phyloP scores from a whole-genome alignment of 1,140 invertebrate genomes.

The Oncopeltus fasciatus region DNA sequence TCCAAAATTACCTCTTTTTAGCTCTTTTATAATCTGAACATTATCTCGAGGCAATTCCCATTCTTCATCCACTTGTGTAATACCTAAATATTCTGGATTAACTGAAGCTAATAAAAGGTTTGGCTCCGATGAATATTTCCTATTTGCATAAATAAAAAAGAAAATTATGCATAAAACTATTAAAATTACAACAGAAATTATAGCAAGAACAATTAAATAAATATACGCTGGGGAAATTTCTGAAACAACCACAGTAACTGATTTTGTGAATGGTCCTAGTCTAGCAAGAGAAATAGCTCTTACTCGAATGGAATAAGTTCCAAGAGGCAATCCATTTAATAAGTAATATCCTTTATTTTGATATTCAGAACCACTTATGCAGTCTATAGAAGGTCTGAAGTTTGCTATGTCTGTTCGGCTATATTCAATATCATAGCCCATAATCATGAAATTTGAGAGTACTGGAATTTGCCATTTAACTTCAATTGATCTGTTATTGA shows the following conservation, averaged over 20 bases:
- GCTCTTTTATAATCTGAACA: conserved; percentile 58
- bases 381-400: conserved; percentile 26
- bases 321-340: not conserved
- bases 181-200: conserved; percentile 10
- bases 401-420: conserved; percentile 15
- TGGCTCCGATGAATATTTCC: conserved; percentile 7
- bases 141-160: conserved; percentile 18
- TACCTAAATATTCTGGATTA: conserved; percentile 23
- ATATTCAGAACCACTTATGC: conserved; percentile 6
- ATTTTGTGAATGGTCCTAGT: conserved; percentile 17
- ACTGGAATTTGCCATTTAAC: conserved; percentile 34
- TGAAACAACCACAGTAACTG: conserved; percentile 12
- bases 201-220: conserved; percentile 8
- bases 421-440: conserved; percentile 58
- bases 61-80: conserved; percentile 57
- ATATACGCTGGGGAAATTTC: conserved; percentile 11
- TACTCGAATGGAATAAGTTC: conserved; percentile 15
- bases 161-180: conserved; percentile 11
- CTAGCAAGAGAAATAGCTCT: conserved; percentile 23
- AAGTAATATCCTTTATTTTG: not conserved
- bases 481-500: conserved; percentile 19
- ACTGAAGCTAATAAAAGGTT: conserved; percentile 21
- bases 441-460: conserved; percentile 71
- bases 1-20: conserved; percentile 92
- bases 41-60: conserved; percentile 85